phyloP scores from a whole-genome alignment of 92 coral and sea anemone species.

The Pocillopora grandis region DNA sequence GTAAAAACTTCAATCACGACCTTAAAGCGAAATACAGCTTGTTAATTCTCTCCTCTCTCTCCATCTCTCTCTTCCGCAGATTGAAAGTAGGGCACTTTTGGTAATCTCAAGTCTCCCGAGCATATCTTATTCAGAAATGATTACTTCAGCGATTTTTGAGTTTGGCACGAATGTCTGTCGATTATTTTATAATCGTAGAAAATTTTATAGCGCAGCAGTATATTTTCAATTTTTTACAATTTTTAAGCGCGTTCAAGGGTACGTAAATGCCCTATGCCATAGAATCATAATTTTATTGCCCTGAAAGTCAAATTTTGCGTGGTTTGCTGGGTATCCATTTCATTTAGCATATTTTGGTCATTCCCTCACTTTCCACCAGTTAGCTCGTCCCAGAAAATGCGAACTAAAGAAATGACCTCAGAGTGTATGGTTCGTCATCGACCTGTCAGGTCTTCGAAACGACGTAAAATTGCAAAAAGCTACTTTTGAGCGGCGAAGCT shows the following conservation, averaged over 20 bases:
- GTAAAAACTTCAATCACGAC: too few relatives aligned
- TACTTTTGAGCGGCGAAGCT: not conserved
- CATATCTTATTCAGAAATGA: too few relatives aligned
- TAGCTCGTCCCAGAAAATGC: not conserved
- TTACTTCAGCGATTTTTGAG: too few relatives aligned
- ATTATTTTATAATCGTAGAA: too few relatives aligned
- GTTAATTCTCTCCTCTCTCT: too few relatives aligned
- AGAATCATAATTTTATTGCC: not conserved
- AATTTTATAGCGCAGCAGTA: too few relatives aligned
- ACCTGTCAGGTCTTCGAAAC: not conserved
- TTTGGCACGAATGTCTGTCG: too few relatives aligned
- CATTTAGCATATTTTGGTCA: not conserved
- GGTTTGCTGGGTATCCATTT: not conserved
- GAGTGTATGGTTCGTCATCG: not conserved
- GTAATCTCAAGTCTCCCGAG: too few relatives aligned
- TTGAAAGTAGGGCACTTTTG: too few relatives aligned
- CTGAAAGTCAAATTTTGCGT: not conserved
- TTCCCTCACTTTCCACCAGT: not conserved
- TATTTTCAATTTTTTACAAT: not conserved
- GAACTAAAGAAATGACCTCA: not conserved
- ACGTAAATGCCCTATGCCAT: constrained; percentile 1
- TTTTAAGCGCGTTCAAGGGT: not conserved
- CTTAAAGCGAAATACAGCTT: too few relatives aligned
- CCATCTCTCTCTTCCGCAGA: not conserved
- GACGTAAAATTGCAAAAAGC: not conserved